Evolutionary conservation across 2,113 vertebrate species (phyloP).

Genomic region (Grus americana): DNA sequence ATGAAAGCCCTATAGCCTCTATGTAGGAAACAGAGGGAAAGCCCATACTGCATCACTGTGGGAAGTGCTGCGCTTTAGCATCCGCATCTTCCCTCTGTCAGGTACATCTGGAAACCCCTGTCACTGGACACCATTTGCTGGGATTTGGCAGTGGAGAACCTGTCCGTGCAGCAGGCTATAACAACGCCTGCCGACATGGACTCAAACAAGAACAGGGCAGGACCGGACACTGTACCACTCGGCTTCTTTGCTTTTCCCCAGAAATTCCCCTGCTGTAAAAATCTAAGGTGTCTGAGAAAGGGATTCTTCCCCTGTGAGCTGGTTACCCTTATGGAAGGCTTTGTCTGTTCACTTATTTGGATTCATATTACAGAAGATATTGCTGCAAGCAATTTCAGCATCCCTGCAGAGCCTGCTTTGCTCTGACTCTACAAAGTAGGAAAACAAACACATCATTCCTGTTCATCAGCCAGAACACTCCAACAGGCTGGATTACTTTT

Average conservation of each 20-base stretch:
- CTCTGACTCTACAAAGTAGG: not conserved
- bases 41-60: too few relatives aligned
- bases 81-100: too few relatives aligned
- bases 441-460: conserved; percentile 7
- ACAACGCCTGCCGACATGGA: too few relatives aligned
- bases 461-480: not conserved
- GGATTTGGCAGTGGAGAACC: not conserved
- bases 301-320: not conserved
- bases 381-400: conserved; percentile 10
- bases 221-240: too few relatives aligned
- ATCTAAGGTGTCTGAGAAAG: not conserved
- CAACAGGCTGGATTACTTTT: not conserved
- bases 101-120: not conserved
- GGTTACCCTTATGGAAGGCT: not conserved
- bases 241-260: not conserved
- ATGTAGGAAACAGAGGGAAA: not conserved
- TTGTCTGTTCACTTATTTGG: not conserved
- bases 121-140: not conserved
- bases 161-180: not conserved
- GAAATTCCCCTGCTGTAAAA: not conserved
- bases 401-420: not conserved
- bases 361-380: conserved; percentile 14
- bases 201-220: not conserved
- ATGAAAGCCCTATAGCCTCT: not conserved
- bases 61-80: not conserved